Conservation (phyloP, 2,113 vertebrate species). For the Irena cyanogastra region DNA sequence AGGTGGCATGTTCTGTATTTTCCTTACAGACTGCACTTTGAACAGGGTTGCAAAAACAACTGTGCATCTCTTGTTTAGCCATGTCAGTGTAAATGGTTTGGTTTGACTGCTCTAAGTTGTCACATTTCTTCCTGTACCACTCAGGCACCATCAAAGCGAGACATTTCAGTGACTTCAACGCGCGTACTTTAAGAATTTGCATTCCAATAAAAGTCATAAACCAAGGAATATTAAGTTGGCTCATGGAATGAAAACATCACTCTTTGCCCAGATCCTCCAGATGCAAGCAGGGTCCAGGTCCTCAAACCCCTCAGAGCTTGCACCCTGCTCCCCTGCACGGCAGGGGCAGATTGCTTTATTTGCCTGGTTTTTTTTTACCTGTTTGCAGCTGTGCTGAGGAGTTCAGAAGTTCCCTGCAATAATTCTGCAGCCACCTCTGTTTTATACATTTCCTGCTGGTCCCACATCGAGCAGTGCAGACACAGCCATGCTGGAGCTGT, state of each 20-base stretch:
- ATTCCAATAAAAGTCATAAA: background rate
- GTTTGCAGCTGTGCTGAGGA: background rate
- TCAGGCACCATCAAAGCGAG: background rate
- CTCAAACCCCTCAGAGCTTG: background rate
- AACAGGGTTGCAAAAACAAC: background rate
- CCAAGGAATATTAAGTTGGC: background rate
- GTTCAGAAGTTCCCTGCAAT: background rate
- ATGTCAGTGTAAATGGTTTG: background rate
- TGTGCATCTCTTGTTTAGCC: background rate
- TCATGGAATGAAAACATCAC: background rate
- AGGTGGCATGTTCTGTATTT: background rate
- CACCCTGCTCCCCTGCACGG: background rate
- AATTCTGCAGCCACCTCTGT: background rate
- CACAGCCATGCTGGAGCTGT: rapidly evolving
- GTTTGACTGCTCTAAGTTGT: background rate
- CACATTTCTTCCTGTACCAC: background rate
- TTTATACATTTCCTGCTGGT: background rate
- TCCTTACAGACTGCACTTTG: background rate
- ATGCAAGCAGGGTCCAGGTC: background rate
- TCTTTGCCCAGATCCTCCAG: background rate
- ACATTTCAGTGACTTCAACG: background rate
- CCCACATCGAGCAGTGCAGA: background rate
- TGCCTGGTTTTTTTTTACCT: no score
- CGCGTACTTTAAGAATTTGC: background rate
- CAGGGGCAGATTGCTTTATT: background rate